Conservation (phyloP, 2,113 vertebrate species). For the Cryptotis parvus region DNA sequence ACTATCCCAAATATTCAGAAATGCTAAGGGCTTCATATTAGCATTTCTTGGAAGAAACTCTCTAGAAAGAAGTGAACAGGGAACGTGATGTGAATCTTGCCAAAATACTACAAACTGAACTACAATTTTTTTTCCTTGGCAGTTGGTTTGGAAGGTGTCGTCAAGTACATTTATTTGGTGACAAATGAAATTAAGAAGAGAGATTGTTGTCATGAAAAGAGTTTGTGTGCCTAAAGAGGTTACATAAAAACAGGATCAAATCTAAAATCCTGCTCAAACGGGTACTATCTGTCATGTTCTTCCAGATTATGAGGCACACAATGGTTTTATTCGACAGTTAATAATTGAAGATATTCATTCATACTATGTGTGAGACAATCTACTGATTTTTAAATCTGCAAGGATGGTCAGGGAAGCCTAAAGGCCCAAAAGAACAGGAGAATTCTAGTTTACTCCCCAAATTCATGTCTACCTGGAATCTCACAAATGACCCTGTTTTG, state of each 20-base stretch:
- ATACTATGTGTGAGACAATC: not conserved
- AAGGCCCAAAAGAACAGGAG: not conserved
- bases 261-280: not conserved
- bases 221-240: not conserved
- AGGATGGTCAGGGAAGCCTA: not conserved
- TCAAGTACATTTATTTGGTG: not conserved
- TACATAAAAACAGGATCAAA: not conserved
- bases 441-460: not conserved
- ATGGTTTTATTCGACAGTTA: not conserved
- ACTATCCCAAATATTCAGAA: not conserved
- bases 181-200: not conserved
- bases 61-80: not conserved
- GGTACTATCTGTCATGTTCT: not conserved
- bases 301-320: not conserved
- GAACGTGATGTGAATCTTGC: not conserved
- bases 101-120: not conserved
- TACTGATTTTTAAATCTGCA: not conserved
- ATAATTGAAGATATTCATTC: not conserved
- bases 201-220: not conserved
- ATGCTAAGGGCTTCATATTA: too few species aligned
- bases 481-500: not conserved
- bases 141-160: too few species aligned
- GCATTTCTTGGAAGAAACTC: not conserved
- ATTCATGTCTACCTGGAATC: not conserved
- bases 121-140: not conserved